Conservation (phyloP, 2,113 vertebrate genomes). For the Herpetotheres cachinnans region DNA sequence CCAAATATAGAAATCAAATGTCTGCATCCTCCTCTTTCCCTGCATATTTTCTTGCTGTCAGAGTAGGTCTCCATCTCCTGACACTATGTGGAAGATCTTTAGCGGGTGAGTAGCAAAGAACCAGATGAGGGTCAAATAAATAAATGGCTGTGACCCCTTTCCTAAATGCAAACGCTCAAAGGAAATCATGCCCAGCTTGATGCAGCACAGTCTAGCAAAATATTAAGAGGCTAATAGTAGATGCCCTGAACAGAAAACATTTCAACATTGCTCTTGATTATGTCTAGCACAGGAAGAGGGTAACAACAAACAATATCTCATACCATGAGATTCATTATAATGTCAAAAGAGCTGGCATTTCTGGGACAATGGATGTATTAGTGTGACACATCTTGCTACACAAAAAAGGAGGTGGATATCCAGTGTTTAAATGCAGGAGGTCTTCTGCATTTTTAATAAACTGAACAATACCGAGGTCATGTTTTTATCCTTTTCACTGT, state of each 20-base stretch:
- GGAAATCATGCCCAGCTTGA: not conserved
- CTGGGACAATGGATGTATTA: conserved; percentile 1
- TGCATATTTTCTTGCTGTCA: not conserved
- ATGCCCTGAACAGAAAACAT: not conserved
- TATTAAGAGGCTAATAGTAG: not conserved
- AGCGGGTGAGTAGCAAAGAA: not conserved
- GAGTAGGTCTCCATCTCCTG: not conserved
- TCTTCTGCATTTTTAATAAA: conserved; percentile 4
- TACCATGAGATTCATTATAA: not conserved
- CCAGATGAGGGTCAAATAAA: not conserved
- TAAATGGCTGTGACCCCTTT: not conserved
- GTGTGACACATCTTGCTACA: not conserved
- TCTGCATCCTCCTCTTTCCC: not conserved
- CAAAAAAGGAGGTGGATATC: not conserved
- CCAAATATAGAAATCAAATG: not conserved
- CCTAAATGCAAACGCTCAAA: not conserved
- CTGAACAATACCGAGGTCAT: not conserved
- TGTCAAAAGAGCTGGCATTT: conserved; percentile 8
- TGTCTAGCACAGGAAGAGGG: not conserved
- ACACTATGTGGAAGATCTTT: not conserved
- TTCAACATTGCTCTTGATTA: not conserved
- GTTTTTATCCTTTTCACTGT: not conserved
- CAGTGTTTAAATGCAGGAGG: not conserved
- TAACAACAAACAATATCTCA: not conserved
- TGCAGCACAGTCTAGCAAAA: not conserved